phyloP scores from a whole-genome alignment of 2,797 vertebrate species.

The Silurus aristotelis region DNA sequence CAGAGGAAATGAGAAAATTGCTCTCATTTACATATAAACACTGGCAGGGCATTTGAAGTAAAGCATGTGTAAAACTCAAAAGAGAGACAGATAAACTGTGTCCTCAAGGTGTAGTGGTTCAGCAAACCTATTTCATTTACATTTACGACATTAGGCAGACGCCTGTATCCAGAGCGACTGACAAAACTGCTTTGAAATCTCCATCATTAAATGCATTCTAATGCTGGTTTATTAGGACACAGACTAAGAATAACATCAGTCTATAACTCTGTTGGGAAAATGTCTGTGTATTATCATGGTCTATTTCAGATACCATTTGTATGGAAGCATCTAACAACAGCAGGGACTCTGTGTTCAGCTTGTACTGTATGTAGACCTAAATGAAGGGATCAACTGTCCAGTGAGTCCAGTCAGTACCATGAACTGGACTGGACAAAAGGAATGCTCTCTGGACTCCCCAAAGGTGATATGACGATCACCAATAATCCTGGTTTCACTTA shows the following conservation, averaged over 20 bases:
- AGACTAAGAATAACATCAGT: too few species aligned
- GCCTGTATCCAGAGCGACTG: background rate
- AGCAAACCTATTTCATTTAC: background rate
- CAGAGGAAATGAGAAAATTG: conserved; percentile 45
- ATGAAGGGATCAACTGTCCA: too few species aligned
- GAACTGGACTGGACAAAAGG: background rate
- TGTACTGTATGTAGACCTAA: background rate
- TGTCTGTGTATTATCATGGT: conserved; percentile 15
- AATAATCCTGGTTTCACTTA: background rate
- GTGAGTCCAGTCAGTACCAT: background rate
- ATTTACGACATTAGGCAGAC: too few species aligned
- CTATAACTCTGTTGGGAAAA: too few species aligned
- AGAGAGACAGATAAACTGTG: conserved; percentile 17
- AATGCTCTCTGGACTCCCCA: background rate
- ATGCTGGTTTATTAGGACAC: too few species aligned
- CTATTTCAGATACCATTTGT: background rate
- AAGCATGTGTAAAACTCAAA: conserved; percentile 30
- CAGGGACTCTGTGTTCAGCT: background rate
- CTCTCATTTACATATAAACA: conserved; percentile 41
- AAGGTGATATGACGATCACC: background rate
- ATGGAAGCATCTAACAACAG: background rate
- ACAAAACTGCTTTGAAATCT: background rate
- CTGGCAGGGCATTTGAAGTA: conserved; percentile 33
- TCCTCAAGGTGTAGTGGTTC: conserved; percentile 9
- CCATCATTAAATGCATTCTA: too few species aligned